Base-by-base conservation (phyloP, 2,888 invertebrate species). In the Lycocerus yunnanus region DNA sequence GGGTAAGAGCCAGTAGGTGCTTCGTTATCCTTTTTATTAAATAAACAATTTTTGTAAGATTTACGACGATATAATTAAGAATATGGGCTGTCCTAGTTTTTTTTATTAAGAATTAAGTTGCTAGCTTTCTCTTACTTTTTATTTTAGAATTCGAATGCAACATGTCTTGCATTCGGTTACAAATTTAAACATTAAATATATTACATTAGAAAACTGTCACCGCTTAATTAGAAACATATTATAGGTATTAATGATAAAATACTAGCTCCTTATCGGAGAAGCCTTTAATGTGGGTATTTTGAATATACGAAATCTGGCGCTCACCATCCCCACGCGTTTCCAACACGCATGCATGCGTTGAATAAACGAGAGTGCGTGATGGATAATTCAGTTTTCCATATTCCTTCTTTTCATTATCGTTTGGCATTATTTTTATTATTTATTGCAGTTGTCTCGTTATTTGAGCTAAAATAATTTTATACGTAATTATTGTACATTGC, bases 1-100 rank as follows among this genome's bases (percentile, higher is more conserved):
- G 85, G 86, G 86, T 86, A 86, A 86, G 86, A 77, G 82, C 85
- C 86, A 85, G 85, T 84, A 83, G 82, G 79, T 83, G 83, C 84
- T 83, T 80, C 58, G 58, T 58, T 63, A 20, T 63, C 61, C 18
- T 63, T 16, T 63, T 16, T 63, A 63, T 63, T 63, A 63, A 18
- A 18, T 63, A 63, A 16, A 63, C 61, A 63, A 16, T n/a, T 18
- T 18, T 20, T 20, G 61, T 63, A 63, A 63, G 16, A 20, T 16
- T 63, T 63, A 20, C n/a, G n/a, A 43, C 43, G 43, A 43, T 78
- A 76, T 78, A 79, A 78, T 79, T 79, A 79, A 80, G 78, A 80
- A 81, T 80, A 81, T 78, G 74, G 76, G 72, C 73, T 80, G 81
- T 76, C 81, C 81, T 80, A 80, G 77, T 80, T 81, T 78, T 77